phyloP scores from a whole-genome alignment of 2,113 vertebrate species.

The Neogale vison region DNA sequence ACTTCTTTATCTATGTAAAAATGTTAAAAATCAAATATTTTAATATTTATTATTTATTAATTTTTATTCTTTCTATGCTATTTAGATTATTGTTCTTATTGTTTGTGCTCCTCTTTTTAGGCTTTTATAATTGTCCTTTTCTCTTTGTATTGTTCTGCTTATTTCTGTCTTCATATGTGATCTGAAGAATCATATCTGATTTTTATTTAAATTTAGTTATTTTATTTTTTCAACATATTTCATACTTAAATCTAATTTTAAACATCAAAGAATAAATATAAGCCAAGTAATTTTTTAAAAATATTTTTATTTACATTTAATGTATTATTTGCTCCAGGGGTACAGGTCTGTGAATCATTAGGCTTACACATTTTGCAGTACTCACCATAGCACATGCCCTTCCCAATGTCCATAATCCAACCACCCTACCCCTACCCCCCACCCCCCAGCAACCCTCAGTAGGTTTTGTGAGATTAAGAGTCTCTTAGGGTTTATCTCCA shows the following conservation, averaged over 20 bases:
- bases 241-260: slow-evolving; percentile 11
- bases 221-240: slow-evolving; percentile 18
- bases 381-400: too few species aligned
- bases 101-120: neutral
- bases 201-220: neutral
- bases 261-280: neutral
- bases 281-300: neutral
- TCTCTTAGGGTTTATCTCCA: too few species aligned
- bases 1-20: neutral
- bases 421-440: too few species aligned
- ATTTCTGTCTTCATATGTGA: neutral
- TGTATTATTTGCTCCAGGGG: too few species aligned
- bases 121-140: neutral
- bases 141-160: neutral
- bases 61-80: neutral
- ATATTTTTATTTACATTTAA: too few species aligned
- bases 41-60: neutral
- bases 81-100: neutral
- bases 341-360: too few species aligned
- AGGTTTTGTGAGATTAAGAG: too few species aligned
- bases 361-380: too few species aligned
- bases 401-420: too few species aligned
- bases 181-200: neutral
- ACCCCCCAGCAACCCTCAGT: too few species aligned
- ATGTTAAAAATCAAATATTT: neutral